These are phyloP conservation scores for Spea bombifrons DNA, from an alignment of 2,113 vertebrate genomes.

Conservation along the genomic window DNA sequence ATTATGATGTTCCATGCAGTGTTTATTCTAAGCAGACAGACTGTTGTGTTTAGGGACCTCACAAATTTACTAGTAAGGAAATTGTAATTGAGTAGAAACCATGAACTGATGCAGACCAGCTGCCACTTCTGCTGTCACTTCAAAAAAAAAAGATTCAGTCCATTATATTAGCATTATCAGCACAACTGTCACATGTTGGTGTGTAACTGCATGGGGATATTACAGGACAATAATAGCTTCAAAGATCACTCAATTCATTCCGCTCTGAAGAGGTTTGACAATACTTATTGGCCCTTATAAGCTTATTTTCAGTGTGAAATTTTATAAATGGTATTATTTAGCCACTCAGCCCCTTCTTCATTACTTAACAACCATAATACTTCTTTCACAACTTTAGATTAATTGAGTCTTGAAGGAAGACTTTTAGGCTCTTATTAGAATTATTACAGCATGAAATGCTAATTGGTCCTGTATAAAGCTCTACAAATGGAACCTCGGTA, in stretches of 20 bases:
- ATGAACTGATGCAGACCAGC: constrained; percentile 37
- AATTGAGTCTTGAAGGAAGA: no score
- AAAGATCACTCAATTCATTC: constrained; percentile 23
- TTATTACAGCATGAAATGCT: no score
- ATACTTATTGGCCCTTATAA: not conserved
- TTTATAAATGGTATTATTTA: no score
- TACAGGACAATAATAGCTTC: constrained; percentile 30
- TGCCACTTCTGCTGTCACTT: constrained; percentile 43
- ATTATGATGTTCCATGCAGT: not conserved
- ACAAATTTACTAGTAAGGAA: constrained; percentile 39
- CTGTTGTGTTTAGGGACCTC: constrained; percentile 25
- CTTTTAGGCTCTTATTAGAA: no score
- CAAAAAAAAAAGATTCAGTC: constrained; percentile 31
- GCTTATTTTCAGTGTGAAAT: not conserved
- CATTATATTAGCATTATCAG: constrained; percentile 42
- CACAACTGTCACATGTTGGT: constrained; percentile 31
- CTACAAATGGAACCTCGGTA: no score
- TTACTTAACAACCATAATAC: no score
- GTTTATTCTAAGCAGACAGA: constrained; percentile 7
- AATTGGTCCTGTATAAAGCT: no score
- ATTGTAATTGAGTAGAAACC: constrained; percentile 41
- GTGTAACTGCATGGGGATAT: constrained; percentile 38
- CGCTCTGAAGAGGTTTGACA: constrained; percentile 19
- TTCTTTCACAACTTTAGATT: no score
- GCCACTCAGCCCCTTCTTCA: no score